Conservation (phyloP, 2,797 vertebrate genomes). For the Sarcophilus harrisii region DNA sequence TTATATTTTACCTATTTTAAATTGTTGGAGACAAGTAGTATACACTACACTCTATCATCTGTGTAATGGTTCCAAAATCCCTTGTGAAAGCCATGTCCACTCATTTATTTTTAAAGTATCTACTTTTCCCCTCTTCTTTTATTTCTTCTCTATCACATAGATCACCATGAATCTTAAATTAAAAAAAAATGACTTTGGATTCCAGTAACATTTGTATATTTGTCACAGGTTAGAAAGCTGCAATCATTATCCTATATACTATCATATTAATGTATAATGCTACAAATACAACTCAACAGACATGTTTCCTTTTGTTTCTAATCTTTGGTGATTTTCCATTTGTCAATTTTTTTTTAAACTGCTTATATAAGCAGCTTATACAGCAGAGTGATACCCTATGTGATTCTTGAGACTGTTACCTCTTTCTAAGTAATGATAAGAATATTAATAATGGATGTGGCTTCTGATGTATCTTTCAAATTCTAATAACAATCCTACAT, state of each 20-base stretch:
- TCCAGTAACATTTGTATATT: background rate
- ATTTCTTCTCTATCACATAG: background rate
- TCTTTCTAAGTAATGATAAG: background rate
- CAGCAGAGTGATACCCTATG: fast-evolving
- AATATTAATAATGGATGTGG: background rate
- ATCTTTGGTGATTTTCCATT: background rate
- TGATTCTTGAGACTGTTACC: background rate
- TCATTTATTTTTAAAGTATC: background rate
- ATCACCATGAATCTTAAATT: background rate
- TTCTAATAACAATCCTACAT: background rate
- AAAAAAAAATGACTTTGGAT: background rate
- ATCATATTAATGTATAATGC: background rate
- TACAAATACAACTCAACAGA: background rate
- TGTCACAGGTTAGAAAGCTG: conserved; percentile 15
- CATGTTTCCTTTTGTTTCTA: conserved; percentile 19
- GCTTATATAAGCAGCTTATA: fast-evolving
- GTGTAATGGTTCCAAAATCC: background rate
- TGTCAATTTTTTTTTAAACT: background rate
- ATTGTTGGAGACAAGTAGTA: background rate
- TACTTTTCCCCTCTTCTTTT: background rate
- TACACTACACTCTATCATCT: background rate
- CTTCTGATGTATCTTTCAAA: background rate
- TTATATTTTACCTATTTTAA: background rate
- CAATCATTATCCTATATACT: background rate
- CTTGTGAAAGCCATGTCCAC: background rate